Evolutionary conservation across 2,113 vertebrate species (phyloP).

Genomic region (Bubo scandiacus): DNA sequence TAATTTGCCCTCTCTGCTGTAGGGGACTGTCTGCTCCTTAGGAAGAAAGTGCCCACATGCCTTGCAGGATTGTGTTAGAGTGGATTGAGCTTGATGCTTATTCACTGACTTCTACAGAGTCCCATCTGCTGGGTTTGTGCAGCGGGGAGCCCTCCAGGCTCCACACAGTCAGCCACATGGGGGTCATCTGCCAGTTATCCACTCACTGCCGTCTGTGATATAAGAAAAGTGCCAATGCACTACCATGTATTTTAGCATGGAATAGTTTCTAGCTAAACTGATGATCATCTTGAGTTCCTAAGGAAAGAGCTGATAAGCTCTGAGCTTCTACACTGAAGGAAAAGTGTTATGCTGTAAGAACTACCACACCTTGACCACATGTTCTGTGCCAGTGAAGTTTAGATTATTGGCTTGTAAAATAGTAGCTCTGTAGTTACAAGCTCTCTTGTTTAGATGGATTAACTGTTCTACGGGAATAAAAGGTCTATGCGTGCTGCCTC

Average conservation of each 20-base stretch:
- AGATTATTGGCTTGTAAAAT: background rate
- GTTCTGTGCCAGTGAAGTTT: background rate
- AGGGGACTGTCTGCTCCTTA: background rate
- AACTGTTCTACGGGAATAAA: slow-evolving; percentile 26
- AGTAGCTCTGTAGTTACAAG: background rate
- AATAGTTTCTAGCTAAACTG: background rate
- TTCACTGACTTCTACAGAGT: background rate
- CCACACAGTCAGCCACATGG: background rate
- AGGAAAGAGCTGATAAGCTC: background rate
- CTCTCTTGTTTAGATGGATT: slow-evolving; percentile 25
- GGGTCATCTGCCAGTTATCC: background rate
- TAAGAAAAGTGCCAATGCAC: background rate
- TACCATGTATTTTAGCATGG: background rate
- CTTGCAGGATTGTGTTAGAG: background rate
- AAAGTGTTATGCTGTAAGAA: background rate
- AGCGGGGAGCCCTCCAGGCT: background rate
- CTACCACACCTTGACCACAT: background rate
- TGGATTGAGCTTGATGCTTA: background rate
- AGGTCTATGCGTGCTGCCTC: background rate
- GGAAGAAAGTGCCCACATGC: background rate
- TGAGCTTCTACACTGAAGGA: background rate
- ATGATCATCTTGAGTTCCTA: background rate
- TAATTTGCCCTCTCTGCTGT: background rate
- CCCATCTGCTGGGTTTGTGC: background rate
- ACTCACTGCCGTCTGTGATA: background rate